Evolutionary conservation across 2,113 vertebrate species (phyloP).

Genomic region (Heptranchias perlo): DNA sequence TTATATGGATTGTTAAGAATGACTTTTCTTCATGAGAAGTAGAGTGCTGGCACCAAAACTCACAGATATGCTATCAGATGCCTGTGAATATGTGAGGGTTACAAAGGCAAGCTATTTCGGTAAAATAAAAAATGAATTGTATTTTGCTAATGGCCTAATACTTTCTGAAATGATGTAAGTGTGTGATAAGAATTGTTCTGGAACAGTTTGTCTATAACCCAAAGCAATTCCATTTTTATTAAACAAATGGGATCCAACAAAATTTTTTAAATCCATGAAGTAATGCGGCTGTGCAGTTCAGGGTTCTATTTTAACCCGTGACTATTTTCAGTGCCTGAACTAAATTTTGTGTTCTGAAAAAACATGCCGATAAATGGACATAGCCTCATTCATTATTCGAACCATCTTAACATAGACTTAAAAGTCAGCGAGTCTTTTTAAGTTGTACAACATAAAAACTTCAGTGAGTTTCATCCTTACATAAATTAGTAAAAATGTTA

Average conservation of each 20-base stretch:
- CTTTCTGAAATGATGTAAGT: conserved; percentile 24
- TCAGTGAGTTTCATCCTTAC: neutral
- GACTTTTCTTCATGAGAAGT: neutral
- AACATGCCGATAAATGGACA: neutral
- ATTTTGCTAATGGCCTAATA: conserved; percentile 28
- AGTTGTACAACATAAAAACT: neutral
- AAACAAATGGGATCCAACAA: neutral
- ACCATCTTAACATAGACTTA: neutral
- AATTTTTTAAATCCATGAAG: neutral
- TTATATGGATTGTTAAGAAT: neutral
- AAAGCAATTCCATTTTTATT: conserved; percentile 18
- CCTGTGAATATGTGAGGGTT: neutral
- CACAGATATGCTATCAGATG: neutral
- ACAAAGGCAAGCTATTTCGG: neutral
- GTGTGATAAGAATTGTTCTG: conserved; percentile 26
- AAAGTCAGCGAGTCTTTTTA: neutral
- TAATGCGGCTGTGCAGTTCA: neutral
- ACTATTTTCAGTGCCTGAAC: neutral
- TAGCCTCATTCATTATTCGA: neutral
- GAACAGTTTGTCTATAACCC: conserved; percentile 33
- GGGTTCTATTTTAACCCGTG: neutral
- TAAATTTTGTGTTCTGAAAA: neutral
- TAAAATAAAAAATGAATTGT: conserved; percentile 7
- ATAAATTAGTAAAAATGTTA: neutral
- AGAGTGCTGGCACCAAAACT: neutral